Conservation (phyloP, 2,888 invertebrate species). For the Rhingia rostrata region DNA sequence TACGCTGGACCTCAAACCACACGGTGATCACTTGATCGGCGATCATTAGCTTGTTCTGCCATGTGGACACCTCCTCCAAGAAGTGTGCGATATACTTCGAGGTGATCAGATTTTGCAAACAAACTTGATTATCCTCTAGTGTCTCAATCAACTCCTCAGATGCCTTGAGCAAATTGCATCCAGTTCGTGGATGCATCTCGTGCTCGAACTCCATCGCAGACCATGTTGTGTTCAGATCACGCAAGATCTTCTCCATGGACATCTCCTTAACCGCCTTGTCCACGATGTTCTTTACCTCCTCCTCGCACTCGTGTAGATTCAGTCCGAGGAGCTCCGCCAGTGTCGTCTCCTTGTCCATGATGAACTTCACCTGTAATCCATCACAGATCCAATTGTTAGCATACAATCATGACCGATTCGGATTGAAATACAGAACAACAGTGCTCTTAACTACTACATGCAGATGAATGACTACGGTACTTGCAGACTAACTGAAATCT, state of each 20-base stretch:
- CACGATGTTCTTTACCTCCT: conserved; percentile 98
- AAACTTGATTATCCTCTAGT: conserved; percentile 97
- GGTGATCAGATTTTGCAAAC: conserved; percentile 97
- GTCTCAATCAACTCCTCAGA: conserved; percentile 98
- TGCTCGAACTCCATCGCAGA: conserved; percentile 96
- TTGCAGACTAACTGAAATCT: conserved; percentile 45
- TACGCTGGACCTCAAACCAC: conserved; percentile 98
- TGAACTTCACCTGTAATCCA: conserved; percentile 90
- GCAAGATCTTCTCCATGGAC: conserved; percentile 98
- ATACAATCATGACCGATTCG: neutral
- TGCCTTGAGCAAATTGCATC: conserved; percentile 92
- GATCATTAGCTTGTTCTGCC: conserved; percentile 95
- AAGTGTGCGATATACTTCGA: conserved; percentile 99
- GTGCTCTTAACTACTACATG: conserved; percentile 62
- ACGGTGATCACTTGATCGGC: conserved; percentile 96
- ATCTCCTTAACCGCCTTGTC: conserved; percentile 99
- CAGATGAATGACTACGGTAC: conserved; percentile 46
- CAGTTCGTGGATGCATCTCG: conserved; percentile 93
- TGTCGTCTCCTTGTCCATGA: conserved; percentile 96
- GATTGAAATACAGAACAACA: conserved; percentile 12
- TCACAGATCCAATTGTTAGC: conserved; percentile 32
- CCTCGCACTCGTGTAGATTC: conserved; percentile 97
- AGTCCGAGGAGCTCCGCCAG: conserved; percentile 94
- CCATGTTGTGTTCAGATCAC: conserved; percentile 95
- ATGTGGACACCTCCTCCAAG: conserved; percentile 95